Percentiles rank a stretch among this genome's conserved stretches.
These are phyloP conservation scores for Peromyscus nudipes DNA, from an alignment of 2,797 vertebrate species.

Conservation along the genomic window DNA sequence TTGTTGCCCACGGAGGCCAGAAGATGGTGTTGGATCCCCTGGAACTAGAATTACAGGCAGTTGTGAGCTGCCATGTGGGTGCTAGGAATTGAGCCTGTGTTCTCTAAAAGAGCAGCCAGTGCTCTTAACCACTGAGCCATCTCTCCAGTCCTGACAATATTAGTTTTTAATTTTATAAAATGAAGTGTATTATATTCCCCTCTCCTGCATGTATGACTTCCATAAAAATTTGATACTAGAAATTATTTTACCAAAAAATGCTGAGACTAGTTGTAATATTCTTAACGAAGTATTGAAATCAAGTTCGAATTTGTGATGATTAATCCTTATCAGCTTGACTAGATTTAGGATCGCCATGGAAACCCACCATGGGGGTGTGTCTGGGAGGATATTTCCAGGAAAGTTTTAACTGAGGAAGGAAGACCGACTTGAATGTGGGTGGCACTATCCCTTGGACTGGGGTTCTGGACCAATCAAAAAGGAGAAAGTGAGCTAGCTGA, in stretches of 20 bases:
- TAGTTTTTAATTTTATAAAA: neutral
- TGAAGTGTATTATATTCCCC: neutral
- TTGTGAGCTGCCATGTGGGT: neutral
- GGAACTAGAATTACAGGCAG: neutral
- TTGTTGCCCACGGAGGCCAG: neutral
- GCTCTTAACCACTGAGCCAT: neutral
- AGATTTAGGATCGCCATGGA: neutral
- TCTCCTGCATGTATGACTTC: neutral
- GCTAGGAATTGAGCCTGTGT: neutral
- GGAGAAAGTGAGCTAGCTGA: neutral
- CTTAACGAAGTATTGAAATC: neutral
- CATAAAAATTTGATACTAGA: constrained; percentile 12
- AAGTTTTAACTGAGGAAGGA: neutral
- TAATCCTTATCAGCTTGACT: neutral
- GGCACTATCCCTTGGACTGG: neutral
- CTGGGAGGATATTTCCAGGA: neutral
- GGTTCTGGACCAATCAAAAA: neutral
- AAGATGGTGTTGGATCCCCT: neutral
- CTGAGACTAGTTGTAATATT: neutral
- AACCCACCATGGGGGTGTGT: neutral
- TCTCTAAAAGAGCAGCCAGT: neutral
- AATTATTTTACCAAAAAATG: neutral
- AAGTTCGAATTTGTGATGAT: neutral
- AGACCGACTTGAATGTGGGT: neutral
- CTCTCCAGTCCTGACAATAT: neutral